Evolutionary conservation across 1,140 invertebrate species (phyloP).

Genomic region (Leptopilina clavipes): DNA sequence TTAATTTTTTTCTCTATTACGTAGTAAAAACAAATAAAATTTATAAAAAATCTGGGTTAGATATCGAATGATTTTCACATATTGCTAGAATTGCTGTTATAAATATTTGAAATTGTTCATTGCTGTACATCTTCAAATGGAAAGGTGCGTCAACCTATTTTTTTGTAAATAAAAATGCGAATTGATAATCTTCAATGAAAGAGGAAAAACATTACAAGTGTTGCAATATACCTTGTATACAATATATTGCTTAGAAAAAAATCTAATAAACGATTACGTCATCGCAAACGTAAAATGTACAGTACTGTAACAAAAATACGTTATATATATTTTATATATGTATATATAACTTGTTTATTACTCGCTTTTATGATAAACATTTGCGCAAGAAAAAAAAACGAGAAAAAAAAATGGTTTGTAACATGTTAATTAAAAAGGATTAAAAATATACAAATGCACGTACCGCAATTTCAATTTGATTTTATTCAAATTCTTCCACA

Average conservation of each 20-base stretch:
- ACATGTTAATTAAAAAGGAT: conserved; percentile 52
- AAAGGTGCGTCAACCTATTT: not conserved
- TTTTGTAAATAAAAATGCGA: conserved; percentile 17
- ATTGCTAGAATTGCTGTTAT: not conserved
- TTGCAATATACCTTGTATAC: no score
- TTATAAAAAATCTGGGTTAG: not conserved
- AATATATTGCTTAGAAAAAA: conserved; percentile 11
- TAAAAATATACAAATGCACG: conserved; percentile 49
- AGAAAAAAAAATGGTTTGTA: conserved; percentile 55
- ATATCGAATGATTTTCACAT: conserved; percentile 2
- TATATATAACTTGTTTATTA: conserved; percentile 67
- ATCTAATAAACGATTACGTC: conserved; percentile 5
- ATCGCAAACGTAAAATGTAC: conserved; percentile 56
- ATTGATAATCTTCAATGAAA: not conserved
- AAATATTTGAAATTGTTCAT: conserved; percentile 14
- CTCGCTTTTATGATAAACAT: conserved; percentile 55
- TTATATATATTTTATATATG: conserved; percentile 64
- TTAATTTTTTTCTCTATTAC: no score
- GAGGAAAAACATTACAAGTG: not conserved
- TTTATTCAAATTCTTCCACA: not conserved
- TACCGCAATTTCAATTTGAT: conserved; percentile 25
- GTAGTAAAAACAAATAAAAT: no score
- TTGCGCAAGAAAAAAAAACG: conserved; percentile 49
- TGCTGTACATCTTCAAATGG: not conserved
- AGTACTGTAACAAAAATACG: conserved; percentile 59